Evolutionary conservation across 2,797 vertebrate species (phyloP).

Genomic region (Micromesistius poutassou): DNA sequence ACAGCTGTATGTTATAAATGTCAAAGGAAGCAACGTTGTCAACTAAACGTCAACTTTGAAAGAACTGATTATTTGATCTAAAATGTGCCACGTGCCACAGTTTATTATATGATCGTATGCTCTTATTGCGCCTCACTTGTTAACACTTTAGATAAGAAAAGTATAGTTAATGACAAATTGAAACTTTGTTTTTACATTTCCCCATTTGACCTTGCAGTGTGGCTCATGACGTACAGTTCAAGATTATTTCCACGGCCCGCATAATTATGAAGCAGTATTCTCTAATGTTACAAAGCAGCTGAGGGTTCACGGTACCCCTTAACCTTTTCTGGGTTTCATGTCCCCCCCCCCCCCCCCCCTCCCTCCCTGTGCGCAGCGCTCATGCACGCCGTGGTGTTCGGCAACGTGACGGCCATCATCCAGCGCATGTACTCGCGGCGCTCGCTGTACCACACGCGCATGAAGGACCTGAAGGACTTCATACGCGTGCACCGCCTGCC

Average conservation of each 20-base stretch:
- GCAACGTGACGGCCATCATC: constrained; percentile 97
- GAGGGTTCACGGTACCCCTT: not conserved
- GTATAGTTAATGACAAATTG: not conserved
- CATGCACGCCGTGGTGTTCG: constrained; percentile 96
- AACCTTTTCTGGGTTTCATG: not conserved
- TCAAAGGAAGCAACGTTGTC: too few relatives aligned
- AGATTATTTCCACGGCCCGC: too few relatives aligned
- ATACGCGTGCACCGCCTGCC: constrained; percentile 90
- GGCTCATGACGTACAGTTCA: too few relatives aligned
- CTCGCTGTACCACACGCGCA: constrained; percentile 93
- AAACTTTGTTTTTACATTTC: not conserved
- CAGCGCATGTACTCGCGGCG: constrained; percentile 97
- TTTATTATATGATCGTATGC: not conserved
- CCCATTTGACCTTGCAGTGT: not conserved
- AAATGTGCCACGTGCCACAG: not conserved
- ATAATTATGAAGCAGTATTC: too few relatives aligned
- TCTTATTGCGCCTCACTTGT: not conserved
- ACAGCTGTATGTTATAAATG: not conserved
- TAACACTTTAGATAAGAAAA: not conserved
- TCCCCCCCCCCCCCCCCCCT: not conserved
- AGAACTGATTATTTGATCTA: too few relatives aligned
- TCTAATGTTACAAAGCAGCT: too few relatives aligned
- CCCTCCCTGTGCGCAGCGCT: constrained; percentile 71
- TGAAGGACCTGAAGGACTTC: constrained; percentile 98
- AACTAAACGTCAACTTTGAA: too few relatives aligned